phyloP scores from a whole-genome alignment of 2,113 vertebrate genomes.

The Gopherus evgoodei region DNA sequence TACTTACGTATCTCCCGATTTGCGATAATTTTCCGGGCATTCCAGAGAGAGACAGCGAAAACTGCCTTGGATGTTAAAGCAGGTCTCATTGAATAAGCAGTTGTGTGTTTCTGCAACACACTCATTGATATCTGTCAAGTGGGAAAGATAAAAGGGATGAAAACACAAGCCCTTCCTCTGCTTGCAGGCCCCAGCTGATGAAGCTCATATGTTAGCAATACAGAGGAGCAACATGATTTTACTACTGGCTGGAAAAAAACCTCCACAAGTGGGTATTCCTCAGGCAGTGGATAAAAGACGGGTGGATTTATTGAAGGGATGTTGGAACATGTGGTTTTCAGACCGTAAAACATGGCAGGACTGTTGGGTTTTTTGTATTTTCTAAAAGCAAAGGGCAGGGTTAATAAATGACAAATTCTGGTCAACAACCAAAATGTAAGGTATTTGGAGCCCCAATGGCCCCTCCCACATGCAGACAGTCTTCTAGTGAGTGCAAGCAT shows the following conservation, averaged over 20 bases:
- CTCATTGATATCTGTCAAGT: conserved; percentile 89
- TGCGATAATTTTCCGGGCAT: conserved; percentile 92
- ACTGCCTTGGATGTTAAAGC: conserved; percentile 95
- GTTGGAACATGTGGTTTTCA: neutral
- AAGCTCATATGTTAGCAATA: neutral
- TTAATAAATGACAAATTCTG: neutral
- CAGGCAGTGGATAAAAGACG: neutral
- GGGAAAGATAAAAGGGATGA: neutral
- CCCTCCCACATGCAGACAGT: neutral
- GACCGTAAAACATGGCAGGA: neutral
- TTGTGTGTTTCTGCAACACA: conserved; percentile 92
- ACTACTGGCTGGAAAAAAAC: neutral
- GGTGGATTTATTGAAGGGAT: neutral
- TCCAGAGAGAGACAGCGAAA: conserved; percentile 91
- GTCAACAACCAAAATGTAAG: neutral
- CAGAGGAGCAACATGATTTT: neutral
- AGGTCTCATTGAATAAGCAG: conserved; percentile 89
- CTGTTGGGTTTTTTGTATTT: neutral
- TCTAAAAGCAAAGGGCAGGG: neutral
- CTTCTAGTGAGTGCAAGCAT: neutral
- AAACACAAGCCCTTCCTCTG: neutral
- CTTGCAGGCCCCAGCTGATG: neutral
- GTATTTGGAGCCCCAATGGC: neutral
- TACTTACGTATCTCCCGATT: conserved; percentile 93
- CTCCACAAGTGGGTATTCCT: neutral